These are phyloP conservation scores for Nematopogon swammerdamellus DNA, from an alignment of 2,888 invertebrate genomes.

Conservation along the genomic window DNA sequence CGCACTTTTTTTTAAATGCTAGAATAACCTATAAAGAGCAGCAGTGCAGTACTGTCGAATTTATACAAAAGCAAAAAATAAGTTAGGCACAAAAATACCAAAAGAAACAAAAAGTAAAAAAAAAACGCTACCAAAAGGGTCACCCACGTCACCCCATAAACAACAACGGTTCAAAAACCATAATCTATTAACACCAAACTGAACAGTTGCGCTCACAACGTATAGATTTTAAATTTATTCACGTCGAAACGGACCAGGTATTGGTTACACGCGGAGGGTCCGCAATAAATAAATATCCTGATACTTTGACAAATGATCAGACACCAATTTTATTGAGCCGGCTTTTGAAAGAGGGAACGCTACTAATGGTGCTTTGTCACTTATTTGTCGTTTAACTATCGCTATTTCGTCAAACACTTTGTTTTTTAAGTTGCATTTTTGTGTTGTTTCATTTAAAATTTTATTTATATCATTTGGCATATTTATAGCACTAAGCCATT, in stretches of 20 bases:
- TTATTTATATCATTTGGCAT: not conserved
- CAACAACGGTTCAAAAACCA: conserved; percentile 6
- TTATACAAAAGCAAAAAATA: too few species aligned
- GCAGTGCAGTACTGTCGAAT: too few species aligned
- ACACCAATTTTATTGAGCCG: conserved; percentile 42
- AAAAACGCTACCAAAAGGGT: not conserved
- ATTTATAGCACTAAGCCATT: not conserved
- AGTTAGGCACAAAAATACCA: too few species aligned
- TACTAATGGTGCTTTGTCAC: conserved; percentile 13
- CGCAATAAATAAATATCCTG: conserved; percentile 49
- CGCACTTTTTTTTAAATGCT: too few species aligned
- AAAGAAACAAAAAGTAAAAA: too few species aligned
- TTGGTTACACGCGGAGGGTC: conserved; percentile 43
- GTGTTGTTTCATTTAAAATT: too few species aligned
- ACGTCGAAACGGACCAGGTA: conserved; percentile 26
- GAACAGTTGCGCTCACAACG: conserved; percentile 35
- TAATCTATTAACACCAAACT: conserved; percentile 50
- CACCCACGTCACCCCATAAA: not conserved
- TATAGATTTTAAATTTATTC: conserved; percentile 43
- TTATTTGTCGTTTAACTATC: conserved; percentile 14
- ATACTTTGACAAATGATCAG: conserved; percentile 48
- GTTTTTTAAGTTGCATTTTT: too few species aligned
- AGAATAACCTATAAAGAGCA: too few species aligned
- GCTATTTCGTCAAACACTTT: conserved; percentile 1
- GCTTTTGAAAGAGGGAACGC: conserved; percentile 14